Base-by-base conservation (phyloP, 1,140 invertebrate species). In the Habropoda laboriosa region DNA sequence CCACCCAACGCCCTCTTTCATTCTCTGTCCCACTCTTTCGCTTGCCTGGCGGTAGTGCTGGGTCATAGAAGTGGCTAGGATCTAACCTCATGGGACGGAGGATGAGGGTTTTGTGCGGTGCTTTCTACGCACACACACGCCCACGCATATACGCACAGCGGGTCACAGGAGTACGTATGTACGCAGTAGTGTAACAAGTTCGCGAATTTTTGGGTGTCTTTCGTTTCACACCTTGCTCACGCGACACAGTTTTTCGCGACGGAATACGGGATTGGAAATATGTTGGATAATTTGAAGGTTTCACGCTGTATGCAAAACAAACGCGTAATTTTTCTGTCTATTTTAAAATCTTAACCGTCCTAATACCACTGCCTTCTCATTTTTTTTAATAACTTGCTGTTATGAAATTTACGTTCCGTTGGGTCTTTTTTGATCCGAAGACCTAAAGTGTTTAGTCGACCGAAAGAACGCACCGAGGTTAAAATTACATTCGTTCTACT, bases 31-130 rank as follows among this genome's bases (percentile, higher is more conserved):
- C n/a, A n/a, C n/a, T n/a, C 49, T 76, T n/a, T 53, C 66, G 30
- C 58, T 80, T 67, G 16, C 66, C 79, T 72, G 68, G 55, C 71
- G 73, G 71, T 75, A 74, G 63, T 72, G 85, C 68, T 67, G 76
- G 85, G 73, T 85, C 86, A 87, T 83, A 87, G 86, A 87, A 87
- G 86, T 82, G 80, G 79, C 82, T 85, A 87, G 86, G 82, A 82
- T 87, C 86, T 87, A 87, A 87, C 83, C 86, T 87, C 82, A 80
- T 82, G 86, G 75, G 75, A 82, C 79, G 72, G 74, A 72, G 80
- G 74, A 85, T 82, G 79, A 82, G 75, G 83, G 73, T 86, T 86
- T 83, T 82, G 76, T 58, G 49, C 77, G 64, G 61, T 51, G 73
- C 63, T 78, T 45, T 76, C 64, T 58, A 55, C 68, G 60, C 74